A percentile compares a stretch with the other conserved stretches of the same genome.
These are phyloP conservation scores for Azorinus chamasolen DNA, from an alignment of 2,888 invertebrate genomes.

Conservation along the genomic window DNA sequence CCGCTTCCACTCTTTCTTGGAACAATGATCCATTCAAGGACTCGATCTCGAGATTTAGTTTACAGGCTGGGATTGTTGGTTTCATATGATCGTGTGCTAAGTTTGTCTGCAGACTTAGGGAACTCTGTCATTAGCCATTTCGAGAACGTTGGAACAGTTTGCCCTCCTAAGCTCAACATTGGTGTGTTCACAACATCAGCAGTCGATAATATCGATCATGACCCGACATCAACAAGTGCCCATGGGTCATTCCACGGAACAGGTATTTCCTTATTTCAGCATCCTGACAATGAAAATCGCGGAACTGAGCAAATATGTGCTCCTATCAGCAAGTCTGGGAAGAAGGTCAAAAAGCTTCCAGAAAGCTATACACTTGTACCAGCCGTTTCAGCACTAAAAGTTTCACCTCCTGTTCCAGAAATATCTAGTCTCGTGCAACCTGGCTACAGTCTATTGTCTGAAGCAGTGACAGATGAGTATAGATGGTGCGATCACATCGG, in stretches of 20 bases:
- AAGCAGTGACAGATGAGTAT: too few relatives aligned
- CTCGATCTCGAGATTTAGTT: conserved; percentile 57
- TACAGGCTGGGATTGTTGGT: conserved; percentile 56
- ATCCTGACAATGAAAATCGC: conserved; percentile 18
- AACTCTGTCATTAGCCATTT: conserved; percentile 40
- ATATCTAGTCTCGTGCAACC: too few relatives aligned
- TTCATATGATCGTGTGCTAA: conserved; percentile 67
- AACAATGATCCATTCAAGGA: conserved; percentile 59
- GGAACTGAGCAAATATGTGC: too few relatives aligned
- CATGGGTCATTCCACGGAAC: conserved; percentile 55
- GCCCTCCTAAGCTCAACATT: conserved; percentile 43
- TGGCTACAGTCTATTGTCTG: too few relatives aligned
- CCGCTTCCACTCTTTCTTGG: conserved; percentile 49
- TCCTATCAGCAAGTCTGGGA: too few relatives aligned
- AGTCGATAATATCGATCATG: conserved; percentile 68
- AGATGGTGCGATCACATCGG: too few relatives aligned
- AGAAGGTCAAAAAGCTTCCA: too few relatives aligned
- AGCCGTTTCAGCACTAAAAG: too few relatives aligned
- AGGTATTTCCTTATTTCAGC: conserved; percentile 62
- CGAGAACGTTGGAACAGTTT: conserved; percentile 41
- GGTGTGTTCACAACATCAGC: conserved; percentile 65
- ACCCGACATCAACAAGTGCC: conserved; percentile 52
- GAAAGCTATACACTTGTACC: too few relatives aligned
- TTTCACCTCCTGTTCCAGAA: too few relatives aligned
- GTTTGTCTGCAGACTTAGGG: conserved; percentile 60